Conservation (phyloP, 2,888 invertebrate genomes). For the Choreutis nemorana region DNA sequence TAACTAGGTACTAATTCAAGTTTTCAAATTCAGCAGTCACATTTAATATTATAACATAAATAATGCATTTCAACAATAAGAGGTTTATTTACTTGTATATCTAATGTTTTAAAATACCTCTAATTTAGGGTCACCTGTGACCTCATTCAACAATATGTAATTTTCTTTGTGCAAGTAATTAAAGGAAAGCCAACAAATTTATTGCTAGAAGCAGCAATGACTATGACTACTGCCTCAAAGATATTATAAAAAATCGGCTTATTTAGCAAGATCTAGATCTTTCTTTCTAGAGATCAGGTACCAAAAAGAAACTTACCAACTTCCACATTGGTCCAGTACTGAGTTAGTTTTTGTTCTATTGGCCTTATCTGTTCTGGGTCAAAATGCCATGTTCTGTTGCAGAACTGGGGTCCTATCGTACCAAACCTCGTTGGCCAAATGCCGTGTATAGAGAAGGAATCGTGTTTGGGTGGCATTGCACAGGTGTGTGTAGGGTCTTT, state of each 20-base stretch:
- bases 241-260: conserved; percentile 8
- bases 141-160: too few relatives aligned
- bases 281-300: background rate
- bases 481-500: conserved; percentile 68
- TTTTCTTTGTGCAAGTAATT: too few relatives aligned
- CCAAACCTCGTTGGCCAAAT: conserved; percentile 81
- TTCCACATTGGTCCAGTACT: conserved; percentile 79
- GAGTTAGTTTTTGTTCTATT: conserved; percentile 62
- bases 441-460: conserved; percentile 83
- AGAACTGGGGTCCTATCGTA: conserved; percentile 73
- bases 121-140: too few relatives aligned
- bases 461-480: conserved; percentile 63
- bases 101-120: too few relatives aligned
- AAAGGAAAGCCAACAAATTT: too few relatives aligned
- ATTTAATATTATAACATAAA: too few relatives aligned
- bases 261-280: background rate
- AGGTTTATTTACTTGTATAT: too few relatives aligned
- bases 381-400: conserved; percentile 74
- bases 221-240: too few relatives aligned
- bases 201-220: too few relatives aligned
- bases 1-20: too few relatives aligned
- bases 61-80: too few relatives aligned
- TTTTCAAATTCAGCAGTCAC: too few relatives aligned
- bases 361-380: conserved; percentile 66
- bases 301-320: conserved; percentile 35